These are phyloP conservation scores for Camelus bactrianus DNA, from an alignment of 2,113 vertebrate genomes.

Conservation along the genomic window DNA sequence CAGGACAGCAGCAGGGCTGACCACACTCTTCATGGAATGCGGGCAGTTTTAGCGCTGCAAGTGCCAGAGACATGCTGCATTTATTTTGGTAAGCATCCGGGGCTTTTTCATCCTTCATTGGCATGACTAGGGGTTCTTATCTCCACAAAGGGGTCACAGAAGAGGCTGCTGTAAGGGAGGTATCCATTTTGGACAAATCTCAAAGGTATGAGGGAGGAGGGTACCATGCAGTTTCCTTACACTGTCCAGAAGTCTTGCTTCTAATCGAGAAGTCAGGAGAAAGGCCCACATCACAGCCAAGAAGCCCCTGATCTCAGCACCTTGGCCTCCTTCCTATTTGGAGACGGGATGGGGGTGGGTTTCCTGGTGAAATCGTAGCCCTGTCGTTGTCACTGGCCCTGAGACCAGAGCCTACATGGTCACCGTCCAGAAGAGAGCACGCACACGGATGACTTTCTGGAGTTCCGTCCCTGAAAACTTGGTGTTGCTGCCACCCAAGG, in stretches of 20 bases:
- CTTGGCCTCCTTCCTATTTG: background rate
- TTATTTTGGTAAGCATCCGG: background rate
- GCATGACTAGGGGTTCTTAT: background rate
- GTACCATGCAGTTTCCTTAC: background rate
- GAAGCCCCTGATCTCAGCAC: background rate
- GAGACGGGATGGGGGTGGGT: background rate
- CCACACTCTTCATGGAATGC: background rate
- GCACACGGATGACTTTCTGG: background rate
- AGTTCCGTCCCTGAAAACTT: background rate
- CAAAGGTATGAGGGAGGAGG: background rate
- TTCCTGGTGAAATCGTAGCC: background rate
- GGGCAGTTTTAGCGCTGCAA: background rate
- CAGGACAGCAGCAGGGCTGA: background rate
- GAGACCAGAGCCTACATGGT: background rate
- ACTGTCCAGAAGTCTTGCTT: background rate
- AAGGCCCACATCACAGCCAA: background rate
- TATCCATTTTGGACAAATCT: background rate
- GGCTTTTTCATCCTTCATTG: background rate
- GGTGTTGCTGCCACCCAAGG: background rate
- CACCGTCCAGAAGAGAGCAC: background rate
- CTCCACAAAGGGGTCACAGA: background rate
- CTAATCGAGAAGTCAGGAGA: background rate
- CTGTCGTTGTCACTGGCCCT: background rate
- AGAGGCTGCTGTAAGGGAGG: background rate
- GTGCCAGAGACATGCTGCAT: background rate